These are phyloP conservation scores for Liasis olivaceus DNA, from an alignment of 2,797 vertebrate species.

Conservation along the genomic window DNA sequence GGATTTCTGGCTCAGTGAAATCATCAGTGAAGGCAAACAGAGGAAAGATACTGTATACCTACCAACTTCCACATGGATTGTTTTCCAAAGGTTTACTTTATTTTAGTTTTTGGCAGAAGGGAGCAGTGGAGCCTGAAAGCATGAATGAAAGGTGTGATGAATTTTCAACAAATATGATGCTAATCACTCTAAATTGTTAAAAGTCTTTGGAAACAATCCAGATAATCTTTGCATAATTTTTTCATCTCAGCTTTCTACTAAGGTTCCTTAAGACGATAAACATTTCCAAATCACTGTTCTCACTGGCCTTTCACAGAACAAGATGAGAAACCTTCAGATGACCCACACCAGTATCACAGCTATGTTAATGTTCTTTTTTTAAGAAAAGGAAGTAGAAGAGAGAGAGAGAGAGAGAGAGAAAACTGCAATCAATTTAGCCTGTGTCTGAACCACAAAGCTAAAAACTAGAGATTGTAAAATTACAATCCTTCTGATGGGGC, in stretches of 20 bases:
- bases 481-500: background rate
- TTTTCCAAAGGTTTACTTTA: constrained; percentile 28
- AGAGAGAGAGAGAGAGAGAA: background rate
- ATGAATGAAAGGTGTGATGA: constrained; percentile 59
- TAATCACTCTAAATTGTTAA: constrained; percentile 55
- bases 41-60: background rate
- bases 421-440: background rate
- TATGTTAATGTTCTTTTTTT: background rate
- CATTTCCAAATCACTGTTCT: background rate
- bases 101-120: fast-evolving
- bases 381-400: background rate
- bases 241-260: background rate
- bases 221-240: constrained; percentile 48
- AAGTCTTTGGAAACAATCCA: constrained; percentile 49
- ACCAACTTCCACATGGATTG: background rate
- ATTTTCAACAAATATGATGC: constrained; percentile 58
- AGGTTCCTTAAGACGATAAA: background rate
- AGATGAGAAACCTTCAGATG: background rate
- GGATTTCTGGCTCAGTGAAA: background rate
- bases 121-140: constrained; percentile 28
- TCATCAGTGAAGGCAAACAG: background rate
- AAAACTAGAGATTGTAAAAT: background rate
- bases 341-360: background rate
- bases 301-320: background rate
- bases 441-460: background rate